Percentiles rank a stretch among this genome's conserved stretches.
Conservation (phyloP, 2,797 vertebrate genomes). For the Geotrypetes seraphini region DNA sequence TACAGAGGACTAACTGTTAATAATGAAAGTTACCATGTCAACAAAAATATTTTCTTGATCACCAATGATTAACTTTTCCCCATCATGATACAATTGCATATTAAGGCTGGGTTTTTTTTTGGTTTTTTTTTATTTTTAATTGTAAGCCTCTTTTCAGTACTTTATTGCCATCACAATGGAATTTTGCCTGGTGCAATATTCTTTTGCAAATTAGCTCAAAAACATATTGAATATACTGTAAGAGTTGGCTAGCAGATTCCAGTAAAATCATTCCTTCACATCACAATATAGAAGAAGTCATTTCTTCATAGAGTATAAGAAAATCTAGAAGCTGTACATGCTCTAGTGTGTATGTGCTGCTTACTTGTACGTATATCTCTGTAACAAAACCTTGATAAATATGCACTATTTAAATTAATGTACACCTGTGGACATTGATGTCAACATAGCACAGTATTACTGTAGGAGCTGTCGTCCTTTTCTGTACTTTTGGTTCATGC, state of each 20-base stretch:
- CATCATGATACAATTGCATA: too few species aligned
- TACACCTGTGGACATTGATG: too few species aligned
- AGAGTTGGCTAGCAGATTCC: background rate
- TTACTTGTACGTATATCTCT: constrained; percentile 24
- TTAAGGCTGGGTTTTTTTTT: too few species aligned
- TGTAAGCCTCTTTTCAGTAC: too few species aligned
- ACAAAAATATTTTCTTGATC: too few species aligned
- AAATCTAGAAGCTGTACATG: constrained; percentile 18
- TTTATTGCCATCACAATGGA: constrained; percentile 8
- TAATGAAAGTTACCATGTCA: too few species aligned
- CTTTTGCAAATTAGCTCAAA: constrained; percentile 7
- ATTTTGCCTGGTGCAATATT: constrained; percentile 17
- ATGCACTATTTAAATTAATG: constrained; percentile 32
- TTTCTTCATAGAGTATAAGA: constrained; percentile 12
- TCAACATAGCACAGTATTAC: constrained; percentile 34
- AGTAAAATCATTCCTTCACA: constrained; percentile 8
- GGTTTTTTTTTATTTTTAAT: too few species aligned
- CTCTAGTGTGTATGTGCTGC: constrained; percentile 24
- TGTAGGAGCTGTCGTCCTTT: constrained; percentile 30
- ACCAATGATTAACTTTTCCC: too few species aligned
- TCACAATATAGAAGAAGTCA: constrained; percentile 20
- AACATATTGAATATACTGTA: background rate
- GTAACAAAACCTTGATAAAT: constrained; percentile 31
- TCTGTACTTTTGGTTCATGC: constrained; percentile 16
- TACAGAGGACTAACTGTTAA: too few species aligned